phyloP scores from a whole-genome alignment of 2,113 vertebrate species.

The Peucedramus taeniatus region DNA sequence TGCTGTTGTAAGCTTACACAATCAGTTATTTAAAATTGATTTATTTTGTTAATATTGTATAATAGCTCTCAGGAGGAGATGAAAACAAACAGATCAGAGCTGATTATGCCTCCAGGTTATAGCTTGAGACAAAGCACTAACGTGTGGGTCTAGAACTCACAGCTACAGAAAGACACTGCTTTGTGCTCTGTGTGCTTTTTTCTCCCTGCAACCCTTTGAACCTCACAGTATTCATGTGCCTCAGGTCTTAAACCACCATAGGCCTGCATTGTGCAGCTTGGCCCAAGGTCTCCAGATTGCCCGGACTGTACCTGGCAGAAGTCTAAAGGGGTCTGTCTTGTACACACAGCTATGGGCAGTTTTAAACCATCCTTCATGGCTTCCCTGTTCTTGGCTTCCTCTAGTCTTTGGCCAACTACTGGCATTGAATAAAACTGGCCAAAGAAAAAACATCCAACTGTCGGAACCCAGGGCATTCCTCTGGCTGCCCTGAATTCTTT shows the following conservation, averaged over 20 bases:
- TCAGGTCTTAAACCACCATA: not conserved
- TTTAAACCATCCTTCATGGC: not conserved
- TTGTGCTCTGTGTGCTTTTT: conserved; percentile 29
- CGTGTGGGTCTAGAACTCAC: not conserved
- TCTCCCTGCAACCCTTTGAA: not conserved
- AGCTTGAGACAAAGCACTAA: conserved; percentile 28
- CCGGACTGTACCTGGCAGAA: not conserved
- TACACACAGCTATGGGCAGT: not conserved
- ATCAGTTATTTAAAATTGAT: conserved; percentile 68
- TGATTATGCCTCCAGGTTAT: conserved; percentile 57
- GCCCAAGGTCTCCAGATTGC: not conserved
- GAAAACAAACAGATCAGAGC: conserved; percentile 60
- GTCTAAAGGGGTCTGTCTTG: not conserved
- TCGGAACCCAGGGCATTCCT: too few relatives aligned
- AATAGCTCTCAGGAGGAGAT: conserved; percentile 58
- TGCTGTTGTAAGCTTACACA: conserved; percentile 64
- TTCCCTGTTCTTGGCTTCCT: not conserved
- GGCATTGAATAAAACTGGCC: not conserved
- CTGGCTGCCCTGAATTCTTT: too few relatives aligned
- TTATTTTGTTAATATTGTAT: conserved; percentile 70
- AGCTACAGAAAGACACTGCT: conserved; percentile 37
- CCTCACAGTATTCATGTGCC: not conserved
- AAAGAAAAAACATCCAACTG: not conserved
- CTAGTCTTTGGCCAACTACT: not conserved
- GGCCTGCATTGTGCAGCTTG: not conserved